Conservation (phyloP, 2,888 invertebrate genomes). For the Rhopalosiphum nymphaeae region DNA sequence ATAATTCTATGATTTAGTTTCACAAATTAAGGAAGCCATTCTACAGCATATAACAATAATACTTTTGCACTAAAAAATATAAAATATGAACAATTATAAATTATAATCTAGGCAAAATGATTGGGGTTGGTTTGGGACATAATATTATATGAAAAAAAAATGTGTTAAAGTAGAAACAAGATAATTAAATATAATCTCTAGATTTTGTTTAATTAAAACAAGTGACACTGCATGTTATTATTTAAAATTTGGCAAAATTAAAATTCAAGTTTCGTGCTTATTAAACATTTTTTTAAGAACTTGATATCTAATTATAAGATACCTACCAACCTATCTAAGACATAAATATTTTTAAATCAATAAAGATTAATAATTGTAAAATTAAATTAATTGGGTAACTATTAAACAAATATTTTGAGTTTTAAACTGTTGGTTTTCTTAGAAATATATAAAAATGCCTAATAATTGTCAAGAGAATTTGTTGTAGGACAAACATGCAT, state of each 20-base stretch:
- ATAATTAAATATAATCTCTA: not conserved
- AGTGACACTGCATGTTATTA: not conserved
- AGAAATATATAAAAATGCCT: not conserved
- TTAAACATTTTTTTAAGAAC: not conserved
- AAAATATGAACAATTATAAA: not conserved
- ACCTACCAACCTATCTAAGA: not conserved
- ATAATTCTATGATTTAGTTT: not conserved
- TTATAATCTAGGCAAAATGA: not conserved
- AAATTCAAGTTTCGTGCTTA: not conserved
- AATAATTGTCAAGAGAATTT: no score
- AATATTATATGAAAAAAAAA: not conserved
- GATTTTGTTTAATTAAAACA: not conserved
- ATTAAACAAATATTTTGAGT: not conserved
- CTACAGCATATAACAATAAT: not conserved
- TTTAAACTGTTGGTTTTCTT: not conserved
- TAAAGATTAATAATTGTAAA: not conserved
- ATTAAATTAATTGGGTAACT: rapidly evolving
- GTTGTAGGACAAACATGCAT: no score
- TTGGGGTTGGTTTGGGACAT: not conserved
- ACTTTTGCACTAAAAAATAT: not conserved
- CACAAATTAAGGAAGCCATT: not conserved
- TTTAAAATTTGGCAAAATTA: not conserved
- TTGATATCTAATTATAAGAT: not conserved
- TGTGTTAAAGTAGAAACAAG: not conserved
- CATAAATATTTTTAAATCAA: not conserved